phyloP scores from a whole-genome alignment of 2,797 vertebrate species.

The Mus minutoides region DNA sequence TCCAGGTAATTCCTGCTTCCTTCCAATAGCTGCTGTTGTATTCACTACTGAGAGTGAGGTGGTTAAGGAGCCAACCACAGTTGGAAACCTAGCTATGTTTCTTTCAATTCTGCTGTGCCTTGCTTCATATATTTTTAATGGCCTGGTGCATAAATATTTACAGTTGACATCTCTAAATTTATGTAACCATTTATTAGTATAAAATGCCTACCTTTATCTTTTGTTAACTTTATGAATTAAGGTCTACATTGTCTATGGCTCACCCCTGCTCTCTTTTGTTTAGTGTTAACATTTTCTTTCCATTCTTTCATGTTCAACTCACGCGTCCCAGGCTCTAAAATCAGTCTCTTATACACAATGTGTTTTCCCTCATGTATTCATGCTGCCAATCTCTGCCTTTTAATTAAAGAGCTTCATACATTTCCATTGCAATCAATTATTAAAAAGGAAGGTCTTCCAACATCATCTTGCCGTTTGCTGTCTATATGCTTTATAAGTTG shows the following conservation, averaged over 20 bases:
- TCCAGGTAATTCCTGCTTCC: background rate
- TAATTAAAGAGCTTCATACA: background rate
- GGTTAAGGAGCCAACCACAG: background rate
- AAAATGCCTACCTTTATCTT: background rate
- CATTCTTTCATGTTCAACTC: background rate
- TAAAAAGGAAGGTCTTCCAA: background rate
- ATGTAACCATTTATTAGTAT: background rate
- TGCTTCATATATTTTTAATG: constrained; percentile 6
- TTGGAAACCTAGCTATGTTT: background rate
- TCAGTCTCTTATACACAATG: background rate
- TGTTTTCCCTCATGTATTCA: background rate
- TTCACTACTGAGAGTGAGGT: background rate
- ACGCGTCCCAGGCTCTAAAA: background rate
- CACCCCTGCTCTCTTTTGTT: background rate
- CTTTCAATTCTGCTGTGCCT: background rate
- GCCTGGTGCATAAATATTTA: background rate
- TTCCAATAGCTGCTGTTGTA: background rate
- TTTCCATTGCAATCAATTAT: background rate
- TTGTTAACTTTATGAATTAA: background rate
- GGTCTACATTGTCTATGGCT: background rate
- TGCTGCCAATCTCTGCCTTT: background rate
- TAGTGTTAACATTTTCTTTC: background rate
- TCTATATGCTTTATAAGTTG: background rate
- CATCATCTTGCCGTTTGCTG: background rate
- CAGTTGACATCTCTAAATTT: background rate